phyloP scores from a whole-genome alignment of 2,888 invertebrate genomes.

The Epinotia bilunana region DNA sequence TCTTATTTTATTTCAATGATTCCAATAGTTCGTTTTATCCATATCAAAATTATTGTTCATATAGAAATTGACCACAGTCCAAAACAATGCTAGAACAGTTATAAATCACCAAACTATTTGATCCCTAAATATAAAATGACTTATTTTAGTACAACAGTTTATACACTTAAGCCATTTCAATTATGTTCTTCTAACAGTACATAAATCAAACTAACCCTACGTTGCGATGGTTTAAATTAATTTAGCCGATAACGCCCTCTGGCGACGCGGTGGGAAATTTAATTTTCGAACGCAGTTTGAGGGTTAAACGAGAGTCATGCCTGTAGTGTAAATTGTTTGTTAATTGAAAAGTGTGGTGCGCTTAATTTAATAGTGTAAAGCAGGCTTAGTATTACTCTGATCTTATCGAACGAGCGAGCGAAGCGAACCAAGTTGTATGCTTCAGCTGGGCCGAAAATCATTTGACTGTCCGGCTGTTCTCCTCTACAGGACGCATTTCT shows the following conservation, averaged over 20 bases:
- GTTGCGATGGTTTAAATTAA: conserved; percentile 45
- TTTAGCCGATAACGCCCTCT: conserved; percentile 53
- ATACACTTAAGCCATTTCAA: conserved; percentile 6
- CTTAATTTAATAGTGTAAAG: background rate
- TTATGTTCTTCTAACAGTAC: background rate
- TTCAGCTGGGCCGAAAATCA: too few relatives aligned
- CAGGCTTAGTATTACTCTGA: background rate
- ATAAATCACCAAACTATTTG: conserved; percentile 42
- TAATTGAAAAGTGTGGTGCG: conserved; percentile 22
- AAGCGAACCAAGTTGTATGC: too few relatives aligned
- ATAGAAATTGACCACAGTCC: conserved; percentile 32
- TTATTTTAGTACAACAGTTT: background rate
- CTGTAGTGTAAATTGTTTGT: conserved; percentile 31
- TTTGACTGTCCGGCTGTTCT: too few relatives aligned
- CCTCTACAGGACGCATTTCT: too few relatives aligned
- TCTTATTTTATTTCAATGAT: too few relatives aligned
- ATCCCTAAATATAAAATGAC: background rate
- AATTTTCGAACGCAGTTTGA: conserved; percentile 48
- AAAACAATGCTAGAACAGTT: conserved; percentile 34
- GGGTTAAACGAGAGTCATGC: conserved; percentile 38
- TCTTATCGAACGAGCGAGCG: too few relatives aligned
- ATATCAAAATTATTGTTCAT: background rate
- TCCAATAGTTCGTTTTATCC: background rate
- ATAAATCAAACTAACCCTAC: conserved; percentile 41
- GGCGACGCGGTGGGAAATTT: conserved; percentile 50